These are phyloP conservation scores for Mormyrus iriodes DNA, from an alignment of 2,113 vertebrate genomes.

Conservation along the genomic window DNA sequence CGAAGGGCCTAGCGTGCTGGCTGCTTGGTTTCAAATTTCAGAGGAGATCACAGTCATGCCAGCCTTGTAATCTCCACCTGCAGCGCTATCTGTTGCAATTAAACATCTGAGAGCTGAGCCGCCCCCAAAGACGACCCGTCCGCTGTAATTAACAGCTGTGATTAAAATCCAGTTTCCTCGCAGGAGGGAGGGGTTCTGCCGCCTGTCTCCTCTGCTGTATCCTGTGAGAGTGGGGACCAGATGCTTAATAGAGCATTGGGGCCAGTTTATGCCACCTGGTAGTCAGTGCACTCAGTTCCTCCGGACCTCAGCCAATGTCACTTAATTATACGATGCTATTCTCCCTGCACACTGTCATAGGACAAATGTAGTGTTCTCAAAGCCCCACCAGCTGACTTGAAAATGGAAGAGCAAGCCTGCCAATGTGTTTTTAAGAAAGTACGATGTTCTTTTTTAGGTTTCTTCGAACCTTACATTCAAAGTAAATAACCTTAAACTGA, in stretches of 20 bases:
- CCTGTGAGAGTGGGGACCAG: not conserved
- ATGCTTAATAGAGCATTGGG: conserved; percentile 4
- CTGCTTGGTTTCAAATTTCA: not conserved
- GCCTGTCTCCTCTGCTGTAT: not conserved
- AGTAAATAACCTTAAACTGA: not conserved
- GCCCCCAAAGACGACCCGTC: not conserved
- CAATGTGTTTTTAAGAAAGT: not conserved
- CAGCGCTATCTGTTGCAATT: conserved; percentile 2
- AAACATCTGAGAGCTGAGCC: conserved; percentile 7
- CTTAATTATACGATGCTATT: not conserved
- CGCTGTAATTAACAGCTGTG: not conserved
- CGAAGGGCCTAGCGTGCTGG: not conserved
- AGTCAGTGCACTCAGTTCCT: not conserved
- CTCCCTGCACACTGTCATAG: not conserved
- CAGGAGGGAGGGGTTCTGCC: not conserved
- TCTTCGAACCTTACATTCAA: not conserved
- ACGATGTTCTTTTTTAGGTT: not conserved
- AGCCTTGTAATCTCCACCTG: not conserved
- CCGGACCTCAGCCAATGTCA: not conserved
- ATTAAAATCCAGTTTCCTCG: conserved; percentile 1
- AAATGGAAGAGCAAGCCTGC: not conserved
- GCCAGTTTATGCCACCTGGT: not conserved
- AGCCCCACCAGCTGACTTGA: not conserved
- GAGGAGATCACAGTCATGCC: not conserved
- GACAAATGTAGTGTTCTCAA: not conserved